phyloP scores from a whole-genome alignment of 2,113 vertebrate species.

The Bos indicus region DNA sequence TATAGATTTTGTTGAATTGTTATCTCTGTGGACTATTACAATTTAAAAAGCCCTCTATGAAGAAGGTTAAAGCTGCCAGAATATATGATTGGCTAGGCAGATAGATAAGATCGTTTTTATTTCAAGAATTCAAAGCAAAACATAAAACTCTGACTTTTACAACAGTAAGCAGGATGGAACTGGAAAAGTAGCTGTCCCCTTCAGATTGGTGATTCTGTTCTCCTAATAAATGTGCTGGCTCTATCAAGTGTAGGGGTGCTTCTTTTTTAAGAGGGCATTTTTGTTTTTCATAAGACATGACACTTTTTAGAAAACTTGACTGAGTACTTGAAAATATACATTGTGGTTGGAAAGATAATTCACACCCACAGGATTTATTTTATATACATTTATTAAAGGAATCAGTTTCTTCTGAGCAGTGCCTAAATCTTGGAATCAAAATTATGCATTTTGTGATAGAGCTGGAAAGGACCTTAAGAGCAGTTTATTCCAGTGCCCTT shows the following conservation, averaged over 20 bases:
- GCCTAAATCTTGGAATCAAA: background rate
- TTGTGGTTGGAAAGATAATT: slow-evolving; percentile 33
- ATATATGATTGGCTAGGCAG: background rate
- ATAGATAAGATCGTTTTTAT: slow-evolving; percentile 46
- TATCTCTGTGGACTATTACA: background rate
- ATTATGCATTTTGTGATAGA: slow-evolving; percentile 8
- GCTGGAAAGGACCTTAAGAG: background rate
- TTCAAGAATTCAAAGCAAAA: slow-evolving; percentile 35
- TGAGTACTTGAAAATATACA: slow-evolving; percentile 13
- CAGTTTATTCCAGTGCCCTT: background rate
- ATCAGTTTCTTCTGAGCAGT: slow-evolving; percentile 9
- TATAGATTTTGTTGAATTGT: background rate
- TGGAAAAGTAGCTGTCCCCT: background rate
- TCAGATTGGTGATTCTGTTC: background rate
- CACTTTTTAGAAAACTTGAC: background rate
- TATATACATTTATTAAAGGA: slow-evolving; percentile 15
- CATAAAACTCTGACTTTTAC: background rate
- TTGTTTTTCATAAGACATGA: background rate
- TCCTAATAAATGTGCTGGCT: background rate
- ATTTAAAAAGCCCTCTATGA: background rate
- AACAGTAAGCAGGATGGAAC: background rate
- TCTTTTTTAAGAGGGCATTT: background rate
- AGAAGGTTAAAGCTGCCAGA: slow-evolving; percentile 13
- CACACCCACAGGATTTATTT: slow-evolving; percentile 18
- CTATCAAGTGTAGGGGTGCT: background rate